Percentiles rank a stretch among this genome's conserved stretches.
Conservation (phyloP, 2,113 vertebrate genomes). For the Leptosomus discolor region DNA sequence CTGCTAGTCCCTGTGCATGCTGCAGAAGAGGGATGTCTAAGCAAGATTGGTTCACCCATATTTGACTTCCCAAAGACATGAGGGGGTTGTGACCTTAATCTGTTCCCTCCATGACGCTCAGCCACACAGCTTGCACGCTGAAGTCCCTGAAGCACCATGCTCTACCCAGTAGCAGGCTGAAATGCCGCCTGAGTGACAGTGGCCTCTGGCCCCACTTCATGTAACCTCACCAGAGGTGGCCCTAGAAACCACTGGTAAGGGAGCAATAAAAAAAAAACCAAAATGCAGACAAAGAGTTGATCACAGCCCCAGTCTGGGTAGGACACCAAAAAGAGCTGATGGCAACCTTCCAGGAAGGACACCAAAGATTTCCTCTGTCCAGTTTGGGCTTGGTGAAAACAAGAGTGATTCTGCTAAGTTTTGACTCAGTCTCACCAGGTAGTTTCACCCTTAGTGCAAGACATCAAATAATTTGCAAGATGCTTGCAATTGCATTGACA, state of each 20-base stretch:
- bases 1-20: neutral
- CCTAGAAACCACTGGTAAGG: neutral
- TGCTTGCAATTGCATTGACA: neutral
- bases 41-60: neutral
- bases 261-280: neutral
- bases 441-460: neutral
- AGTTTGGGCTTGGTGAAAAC: neutral
- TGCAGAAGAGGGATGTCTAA: neutral
- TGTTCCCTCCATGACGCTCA: neutral
- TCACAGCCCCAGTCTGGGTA: neutral
- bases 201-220: neutral
- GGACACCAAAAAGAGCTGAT: neutral
- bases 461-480: neutral
- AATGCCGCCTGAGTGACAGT: neutral
- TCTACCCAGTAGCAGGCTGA: neutral
- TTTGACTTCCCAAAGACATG: neutral
- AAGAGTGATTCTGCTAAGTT: neutral
- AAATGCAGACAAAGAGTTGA: neutral
- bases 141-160: neutral
- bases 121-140: neutral
- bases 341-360: neutral
- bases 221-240: neutral
- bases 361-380: neutral
- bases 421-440: neutral
- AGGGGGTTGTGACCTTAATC: neutral